Conservation (phyloP, 2,113 vertebrate genomes). For the Garra rufa region DNA sequence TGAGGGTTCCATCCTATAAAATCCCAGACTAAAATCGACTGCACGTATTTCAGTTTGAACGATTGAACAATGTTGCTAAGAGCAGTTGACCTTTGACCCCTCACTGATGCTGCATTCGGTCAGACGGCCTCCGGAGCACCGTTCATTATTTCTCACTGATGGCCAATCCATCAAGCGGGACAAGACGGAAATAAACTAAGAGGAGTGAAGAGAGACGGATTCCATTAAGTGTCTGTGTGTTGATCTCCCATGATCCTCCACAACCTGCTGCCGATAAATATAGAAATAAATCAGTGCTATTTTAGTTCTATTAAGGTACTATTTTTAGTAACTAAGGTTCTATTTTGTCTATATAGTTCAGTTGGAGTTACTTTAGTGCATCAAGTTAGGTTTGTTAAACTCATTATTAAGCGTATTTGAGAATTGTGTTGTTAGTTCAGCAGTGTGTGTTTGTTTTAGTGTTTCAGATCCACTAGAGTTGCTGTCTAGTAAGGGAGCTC, state of each 20-base stretch:
- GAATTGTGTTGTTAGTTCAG: too few species aligned
- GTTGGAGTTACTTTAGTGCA: too few species aligned
- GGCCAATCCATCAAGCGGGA: conserved; percentile 74
- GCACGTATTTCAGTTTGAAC: conserved; percentile 46
- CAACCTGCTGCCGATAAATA: neutral
- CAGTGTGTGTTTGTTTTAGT: too few species aligned
- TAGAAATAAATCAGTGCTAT: too few species aligned
- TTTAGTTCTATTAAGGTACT: too few species aligned
- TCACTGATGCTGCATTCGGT: conserved; percentile 67
- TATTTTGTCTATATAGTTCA: too few species aligned
- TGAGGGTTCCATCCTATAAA: too few species aligned
- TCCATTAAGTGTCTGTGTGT: conserved; percentile 49
- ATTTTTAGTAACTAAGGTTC: too few species aligned
- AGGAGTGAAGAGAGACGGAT: conserved; percentile 39
- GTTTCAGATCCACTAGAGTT: too few species aligned
- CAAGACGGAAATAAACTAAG: conserved; percentile 48
- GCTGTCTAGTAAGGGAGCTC: too few species aligned
- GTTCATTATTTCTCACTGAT: conserved; percentile 79
- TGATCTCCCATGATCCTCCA: conserved; percentile 55
- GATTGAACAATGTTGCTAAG: conserved; percentile 65
- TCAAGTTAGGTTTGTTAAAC: too few species aligned
- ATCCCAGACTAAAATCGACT: neutral
- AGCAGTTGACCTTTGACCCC: conserved; percentile 66
- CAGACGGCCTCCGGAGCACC: conserved; percentile 71
- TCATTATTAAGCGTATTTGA: too few species aligned